Base-by-base conservation (phyloP, 2,113 vertebrate species). In the Lontra canadensis region DNA sequence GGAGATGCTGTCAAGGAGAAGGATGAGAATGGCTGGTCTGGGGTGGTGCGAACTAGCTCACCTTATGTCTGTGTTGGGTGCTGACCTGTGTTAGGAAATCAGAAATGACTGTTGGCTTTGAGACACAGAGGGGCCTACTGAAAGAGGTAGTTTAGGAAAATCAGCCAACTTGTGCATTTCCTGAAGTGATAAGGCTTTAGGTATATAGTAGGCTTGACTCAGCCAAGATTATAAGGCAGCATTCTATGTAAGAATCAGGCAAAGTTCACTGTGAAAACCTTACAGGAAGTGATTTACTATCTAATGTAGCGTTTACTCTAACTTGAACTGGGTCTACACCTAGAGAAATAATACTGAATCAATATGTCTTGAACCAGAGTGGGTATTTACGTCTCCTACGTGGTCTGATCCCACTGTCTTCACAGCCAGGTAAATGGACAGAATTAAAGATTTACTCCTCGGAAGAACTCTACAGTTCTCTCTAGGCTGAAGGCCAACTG, bases 321-420 rank as follows among this genome's bases (percentile, higher is more conserved):
- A 82, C 39, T 93, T 65, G 44, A 94, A 86, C 20, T 76, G 7
- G 44, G 3, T 82, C 44, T 71, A 47, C 6, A 83, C 21, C 13
- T 83, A 42, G 39, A 92, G 57, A 92, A 95, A 65, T 36, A 74
- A 44, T n/a, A 93, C 23, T 67, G 59, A 94, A 88, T 87, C 59
- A 73, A 52, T 76, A 36, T 14, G 31, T 39, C 8, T 74, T 95
- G 61, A 94, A 57, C 67, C 4, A 15, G 21, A 84, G 20, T 39
- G 4, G n/a, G 13, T 47, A 52, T 57, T 76, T 44, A 2, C 31
- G 42, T 94, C 44, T 79, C n/a, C 34, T 52, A 2, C 26, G 29
- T 18, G 82, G 79, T 83, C 23, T 84, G 69, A 88, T 36, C 44
- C 44, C 69, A 13, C 6, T 67, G 25, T 82, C 52, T 79, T 71